A percentile compares a stretch with the other conserved stretches of the same genome.
Evolutionary conservation across 2,888 invertebrate genomes (phyloP).

Genomic region (Ichneumoninae sp.): DNA sequence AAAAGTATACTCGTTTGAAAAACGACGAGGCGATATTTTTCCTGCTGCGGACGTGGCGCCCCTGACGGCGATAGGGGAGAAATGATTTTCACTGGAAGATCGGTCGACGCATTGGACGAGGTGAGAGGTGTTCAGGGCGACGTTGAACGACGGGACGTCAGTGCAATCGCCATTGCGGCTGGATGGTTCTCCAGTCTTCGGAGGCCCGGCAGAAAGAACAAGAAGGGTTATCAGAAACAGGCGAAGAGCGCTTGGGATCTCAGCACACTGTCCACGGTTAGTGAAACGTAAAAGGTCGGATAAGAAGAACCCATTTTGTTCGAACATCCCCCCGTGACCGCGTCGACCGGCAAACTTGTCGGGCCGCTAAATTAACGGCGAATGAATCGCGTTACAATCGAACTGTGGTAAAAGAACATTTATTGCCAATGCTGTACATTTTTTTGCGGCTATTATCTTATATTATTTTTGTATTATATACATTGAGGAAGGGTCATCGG

Average conservation of each 20-base stretch:
- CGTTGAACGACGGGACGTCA: slow-evolving; percentile 74
- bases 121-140: slow-evolving; percentile 72
- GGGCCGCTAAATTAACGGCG: background rate
- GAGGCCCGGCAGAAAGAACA: slow-evolving; percentile 85
- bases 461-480: too few species aligned
- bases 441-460: too few species aligned
- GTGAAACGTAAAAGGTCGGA: slow-evolving; percentile 76
- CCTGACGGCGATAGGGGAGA: slow-evolving; percentile 23
- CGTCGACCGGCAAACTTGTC: background rate
- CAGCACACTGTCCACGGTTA: slow-evolving; percentile 86
- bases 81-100: slow-evolving; percentile 82
- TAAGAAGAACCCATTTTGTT: background rate
- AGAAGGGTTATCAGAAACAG: slow-evolving; percentile 77
- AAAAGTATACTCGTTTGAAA: background rate
- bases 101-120: slow-evolving; percentile 80
- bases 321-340: background rate
- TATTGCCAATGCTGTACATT: too few species aligned
- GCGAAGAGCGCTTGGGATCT: slow-evolving; percentile 87
- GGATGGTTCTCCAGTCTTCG: slow-evolving; percentile 94
- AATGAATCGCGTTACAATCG: background rate
- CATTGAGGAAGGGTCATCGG: too few species aligned
- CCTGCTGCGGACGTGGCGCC: slow-evolving; percentile 23
- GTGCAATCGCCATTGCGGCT: slow-evolving; percentile 85
- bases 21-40: slow-evolving; percentile 7
- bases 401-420: too few species aligned